Evolutionary conservation across 2,797 vertebrate genomes (phyloP), one percentile per base, ranked within the genome.

Genomic region (Miichthys miiuy): DNA sequence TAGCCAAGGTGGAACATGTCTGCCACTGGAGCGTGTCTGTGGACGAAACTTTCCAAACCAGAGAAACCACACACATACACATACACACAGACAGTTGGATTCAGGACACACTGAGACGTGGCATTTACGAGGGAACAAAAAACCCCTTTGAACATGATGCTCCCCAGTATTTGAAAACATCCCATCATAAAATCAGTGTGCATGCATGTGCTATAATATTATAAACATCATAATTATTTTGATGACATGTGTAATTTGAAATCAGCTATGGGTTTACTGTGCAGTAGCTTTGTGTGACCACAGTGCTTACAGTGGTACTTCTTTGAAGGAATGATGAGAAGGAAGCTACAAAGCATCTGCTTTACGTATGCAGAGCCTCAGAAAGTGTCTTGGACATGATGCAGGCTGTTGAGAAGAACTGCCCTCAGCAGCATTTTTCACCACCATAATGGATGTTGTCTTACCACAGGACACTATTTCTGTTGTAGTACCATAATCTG

Each of bases 11-110:
- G 84, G 86, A 91, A 84, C 66, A 48, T 80, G 75, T 75, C 72
- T 80, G 72, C 84, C 54, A 56, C 76, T 87, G 89, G 66, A 87
- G 74, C 62, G 13, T 82, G 86, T 84, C 84, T 82, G 70, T 27
- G 67, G 83, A 89, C 20, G 14, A 72, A 71, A 83, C 66, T 85
- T 86, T 83, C 86, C 85, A 90, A 84, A 85, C 77, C 77, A 87
- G 63, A 69, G 42, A 67, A 73, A 75, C 73, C 78, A 63, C 58
- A 66, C 51, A 41, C 54, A 62, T 68, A 73, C 44, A 65, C 52
- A 68, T 71, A 55, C 18, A 68, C 61, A 41, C 20, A 55, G 1
- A 77, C 63, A 81, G 60, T 62, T 20, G 56, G 79, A 77, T 58
- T 58, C 6, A 65, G 77, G 75, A 83, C 52, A 80, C 56, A 65